These are phyloP conservation scores for Leuciscus waleckii DNA, from an alignment of 2,797 vertebrate genomes.

Conservation along the genomic window DNA sequence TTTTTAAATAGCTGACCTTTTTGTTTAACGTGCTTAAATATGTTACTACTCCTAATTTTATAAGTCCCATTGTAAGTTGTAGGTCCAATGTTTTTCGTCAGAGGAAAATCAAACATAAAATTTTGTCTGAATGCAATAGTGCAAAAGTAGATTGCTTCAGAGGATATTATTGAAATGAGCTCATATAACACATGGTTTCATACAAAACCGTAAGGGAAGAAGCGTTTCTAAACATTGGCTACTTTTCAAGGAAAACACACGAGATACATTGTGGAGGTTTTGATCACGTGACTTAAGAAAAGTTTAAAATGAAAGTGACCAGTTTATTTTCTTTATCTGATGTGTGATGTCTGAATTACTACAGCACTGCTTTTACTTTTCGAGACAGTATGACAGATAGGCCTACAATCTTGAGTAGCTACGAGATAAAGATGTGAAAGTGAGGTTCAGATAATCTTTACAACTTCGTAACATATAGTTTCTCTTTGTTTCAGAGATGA, in stretches of 20 bases:
- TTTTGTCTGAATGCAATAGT: not conserved
- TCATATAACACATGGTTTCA: not conserved
- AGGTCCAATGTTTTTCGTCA: not conserved
- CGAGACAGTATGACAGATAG: not conserved
- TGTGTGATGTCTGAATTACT: not conserved
- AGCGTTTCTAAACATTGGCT: conserved; percentile 34
- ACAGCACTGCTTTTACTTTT: not conserved
- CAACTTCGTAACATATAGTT: not conserved
- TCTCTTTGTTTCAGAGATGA: not conserved
- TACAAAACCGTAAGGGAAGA: not conserved
- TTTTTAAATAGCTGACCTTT: not conserved
- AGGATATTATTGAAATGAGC: not conserved
- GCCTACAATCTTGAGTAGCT: not conserved
- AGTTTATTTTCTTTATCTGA: not conserved
- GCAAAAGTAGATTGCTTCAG: not conserved
- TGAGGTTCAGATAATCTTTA: not conserved
- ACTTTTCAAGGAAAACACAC: conserved; percentile 33
- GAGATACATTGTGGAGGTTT: not conserved
- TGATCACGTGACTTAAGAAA: conserved; percentile 49
- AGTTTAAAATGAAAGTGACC: conserved; percentile 43
- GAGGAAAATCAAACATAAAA: not conserved
- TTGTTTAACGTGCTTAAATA: not conserved
- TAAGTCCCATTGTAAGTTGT: not conserved
- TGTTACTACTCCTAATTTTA: not conserved
- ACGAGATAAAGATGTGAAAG: not conserved